Evolutionary conservation across 1,140 invertebrate species (phyloP).

Genomic region (Pseudomyrmex flavicornis): DNA sequence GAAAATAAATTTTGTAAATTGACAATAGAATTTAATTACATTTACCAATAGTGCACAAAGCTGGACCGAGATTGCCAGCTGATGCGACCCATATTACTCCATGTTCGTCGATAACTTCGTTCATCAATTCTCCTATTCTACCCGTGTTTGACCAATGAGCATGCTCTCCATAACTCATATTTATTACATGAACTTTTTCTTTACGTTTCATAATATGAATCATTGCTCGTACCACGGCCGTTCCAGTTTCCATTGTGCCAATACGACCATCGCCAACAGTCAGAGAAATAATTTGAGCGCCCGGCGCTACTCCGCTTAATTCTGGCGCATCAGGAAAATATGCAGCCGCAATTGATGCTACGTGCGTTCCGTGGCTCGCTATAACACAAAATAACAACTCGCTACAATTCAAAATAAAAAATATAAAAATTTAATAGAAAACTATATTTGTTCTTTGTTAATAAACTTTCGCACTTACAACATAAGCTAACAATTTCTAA

Average conservation of each 20-base stretch:
- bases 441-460: neutral
- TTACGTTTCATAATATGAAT: constrained; percentile 92
- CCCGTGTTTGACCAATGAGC: constrained; percentile 96
- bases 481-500: constrained; percentile 97
- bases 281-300: constrained; percentile 97
- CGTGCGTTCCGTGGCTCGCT: constrained; percentile 98
- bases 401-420: constrained; percentile 86
- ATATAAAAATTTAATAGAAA: constrained; percentile 35
- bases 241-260: constrained; percentile 98
- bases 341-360: constrained; percentile 97
- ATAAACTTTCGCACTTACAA: constrained; percentile 88
- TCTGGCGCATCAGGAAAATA: constrained; percentile 96
- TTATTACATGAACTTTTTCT: constrained; percentile 93
- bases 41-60: constrained; percentile 93
- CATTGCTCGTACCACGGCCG: constrained; percentile 95
- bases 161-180: constrained; percentile 99
- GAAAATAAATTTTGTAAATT: neutral
- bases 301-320: constrained; percentile 97
- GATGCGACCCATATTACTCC: constrained; percentile 96
- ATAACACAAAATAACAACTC: constrained; percentile 80
- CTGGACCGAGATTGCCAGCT: constrained; percentile 98
- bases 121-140: constrained; percentile 93
- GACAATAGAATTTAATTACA: constrained; percentile 4
- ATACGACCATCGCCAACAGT: constrained; percentile 96
- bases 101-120: constrained; percentile 96